phyloP scores from a whole-genome alignment of 2,797 vertebrate species.

The Scomberomorus guttatus region DNA sequence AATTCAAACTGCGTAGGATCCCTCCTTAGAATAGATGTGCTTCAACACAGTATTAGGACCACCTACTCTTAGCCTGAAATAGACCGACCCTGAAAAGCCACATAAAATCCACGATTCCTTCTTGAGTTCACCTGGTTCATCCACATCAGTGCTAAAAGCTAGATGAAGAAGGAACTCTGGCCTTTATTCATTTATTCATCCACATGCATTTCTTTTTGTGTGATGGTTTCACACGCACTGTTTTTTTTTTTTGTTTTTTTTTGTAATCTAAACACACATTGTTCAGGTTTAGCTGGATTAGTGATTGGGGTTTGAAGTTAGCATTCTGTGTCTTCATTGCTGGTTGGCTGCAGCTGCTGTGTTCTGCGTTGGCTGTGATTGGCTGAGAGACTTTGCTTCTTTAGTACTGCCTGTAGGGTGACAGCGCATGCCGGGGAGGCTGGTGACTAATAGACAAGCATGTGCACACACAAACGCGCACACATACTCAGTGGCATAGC shows the following conservation, averaged over 20 bases:
- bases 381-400: constrained; percentile 72
- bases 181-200: constrained; percentile 11
- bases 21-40: background rate
- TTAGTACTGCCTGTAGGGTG: constrained; percentile 59
- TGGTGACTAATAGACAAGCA: constrained; percentile 73
- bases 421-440: constrained; percentile 62
- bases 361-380: constrained; percentile 73
- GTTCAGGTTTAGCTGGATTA: constrained; percentile 20
- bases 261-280: background rate
- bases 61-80: background rate
- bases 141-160: background rate
- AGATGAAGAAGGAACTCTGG: background rate
- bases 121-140: constrained; percentile 3
- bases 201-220: constrained; percentile 8
- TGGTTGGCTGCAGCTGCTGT: constrained; percentile 74
- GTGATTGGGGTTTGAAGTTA: constrained; percentile 15
- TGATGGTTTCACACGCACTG: constrained; percentile 14
- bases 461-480: constrained; percentile 34
- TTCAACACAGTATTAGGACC: background rate
- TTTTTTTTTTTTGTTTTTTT: background rate
- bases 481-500: constrained; percentile 26
- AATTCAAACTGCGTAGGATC: background rate
- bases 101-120: constrained; percentile 9
- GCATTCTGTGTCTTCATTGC: constrained; percentile 47
- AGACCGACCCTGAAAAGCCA: background rate